Conservation (phyloP, 2,113 vertebrate species). For the Brevimyrus niger region DNA sequence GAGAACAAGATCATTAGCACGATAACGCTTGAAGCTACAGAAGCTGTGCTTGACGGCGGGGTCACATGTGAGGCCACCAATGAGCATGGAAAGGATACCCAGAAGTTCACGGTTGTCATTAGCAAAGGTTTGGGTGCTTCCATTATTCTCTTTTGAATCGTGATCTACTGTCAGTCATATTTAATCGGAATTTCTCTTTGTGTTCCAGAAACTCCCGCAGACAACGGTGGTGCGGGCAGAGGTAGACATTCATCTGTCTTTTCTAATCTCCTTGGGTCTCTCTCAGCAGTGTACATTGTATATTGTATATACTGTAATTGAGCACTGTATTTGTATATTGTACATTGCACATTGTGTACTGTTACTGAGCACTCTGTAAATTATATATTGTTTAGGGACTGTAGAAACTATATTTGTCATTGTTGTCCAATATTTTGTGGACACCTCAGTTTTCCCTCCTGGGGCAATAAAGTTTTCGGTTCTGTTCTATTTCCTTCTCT, state of each 20-base stretch:
- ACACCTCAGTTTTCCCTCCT: constrained; percentile 51
- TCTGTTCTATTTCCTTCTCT: constrained; percentile 60
- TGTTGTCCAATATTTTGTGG: constrained; percentile 66
- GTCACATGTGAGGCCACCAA: constrained; percentile 65
- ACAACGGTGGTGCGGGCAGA: constrained; percentile 41
- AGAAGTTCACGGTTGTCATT: constrained; percentile 46
- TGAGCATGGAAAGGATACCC: constrained; percentile 43
- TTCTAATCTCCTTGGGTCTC: constrained; percentile 55
- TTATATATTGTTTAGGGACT: constrained; percentile 61
- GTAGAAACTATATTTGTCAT: constrained; percentile 45
- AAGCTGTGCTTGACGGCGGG: constrained; percentile 52
- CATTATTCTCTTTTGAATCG: background rate
- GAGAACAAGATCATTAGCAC: constrained; percentile 60
- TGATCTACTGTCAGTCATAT: background rate
- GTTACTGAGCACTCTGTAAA: constrained; percentile 67
- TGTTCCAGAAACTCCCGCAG: background rate
- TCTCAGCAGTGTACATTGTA: constrained; percentile 64
- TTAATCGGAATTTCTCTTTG: background rate
- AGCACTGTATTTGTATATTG: constrained; percentile 42
- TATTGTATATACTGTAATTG: constrained; percentile 51
- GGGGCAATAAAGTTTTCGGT: constrained; percentile 68
- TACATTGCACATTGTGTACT: constrained; percentile 60
- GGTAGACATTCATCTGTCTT: constrained; percentile 59
- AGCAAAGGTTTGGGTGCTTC: constrained; percentile 26
- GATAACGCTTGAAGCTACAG: constrained; percentile 56